Evolutionary conservation across 1,140 invertebrate species (phyloP).

Genomic region (Temnothorax curvispinosus): DNA sequence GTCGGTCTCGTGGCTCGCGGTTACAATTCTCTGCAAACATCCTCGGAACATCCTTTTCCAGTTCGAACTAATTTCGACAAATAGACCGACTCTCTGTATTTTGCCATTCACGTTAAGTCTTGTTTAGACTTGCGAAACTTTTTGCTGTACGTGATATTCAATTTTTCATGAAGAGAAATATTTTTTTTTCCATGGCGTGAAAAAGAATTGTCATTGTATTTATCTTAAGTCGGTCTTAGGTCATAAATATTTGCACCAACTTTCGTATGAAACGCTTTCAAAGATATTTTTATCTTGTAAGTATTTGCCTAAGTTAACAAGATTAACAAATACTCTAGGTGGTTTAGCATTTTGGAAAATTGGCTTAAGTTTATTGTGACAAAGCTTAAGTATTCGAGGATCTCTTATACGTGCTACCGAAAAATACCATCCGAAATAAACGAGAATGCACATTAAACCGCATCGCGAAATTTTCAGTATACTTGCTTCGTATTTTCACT

Average conservation of each 20-base stretch:
- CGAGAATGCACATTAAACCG: not conserved
- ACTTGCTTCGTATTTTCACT: conserved; percentile 4
- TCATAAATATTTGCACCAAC: not conserved
- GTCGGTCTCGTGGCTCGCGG: not conserved
- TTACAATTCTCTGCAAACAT: conserved; percentile 25
- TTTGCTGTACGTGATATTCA: not conserved
- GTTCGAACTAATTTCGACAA: conserved; percentile 26
- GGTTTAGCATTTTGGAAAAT: not conserved
- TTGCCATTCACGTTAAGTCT: not conserved
- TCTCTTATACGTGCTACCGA: not conserved
- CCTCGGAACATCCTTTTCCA: not conserved
- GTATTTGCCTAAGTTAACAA: not conserved
- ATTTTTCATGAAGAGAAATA: not conserved
- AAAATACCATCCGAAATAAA: conserved; percentile 5
- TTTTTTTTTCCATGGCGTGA: not conserved
- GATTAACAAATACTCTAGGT: not conserved
- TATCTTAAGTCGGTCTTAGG: not conserved
- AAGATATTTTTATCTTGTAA: not conserved
- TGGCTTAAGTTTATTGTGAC: not conserved
- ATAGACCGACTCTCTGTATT: not conserved
- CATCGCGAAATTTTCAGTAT: conserved; percentile 20
- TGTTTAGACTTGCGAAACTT: not conserved
- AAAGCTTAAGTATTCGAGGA: not conserved
- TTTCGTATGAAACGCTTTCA: not conserved
- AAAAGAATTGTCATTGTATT: not conserved